Evolutionary conservation across 2,113 vertebrate genomes (phyloP).

Genomic region (Rhegmatorhina hoffmannsi): DNA sequence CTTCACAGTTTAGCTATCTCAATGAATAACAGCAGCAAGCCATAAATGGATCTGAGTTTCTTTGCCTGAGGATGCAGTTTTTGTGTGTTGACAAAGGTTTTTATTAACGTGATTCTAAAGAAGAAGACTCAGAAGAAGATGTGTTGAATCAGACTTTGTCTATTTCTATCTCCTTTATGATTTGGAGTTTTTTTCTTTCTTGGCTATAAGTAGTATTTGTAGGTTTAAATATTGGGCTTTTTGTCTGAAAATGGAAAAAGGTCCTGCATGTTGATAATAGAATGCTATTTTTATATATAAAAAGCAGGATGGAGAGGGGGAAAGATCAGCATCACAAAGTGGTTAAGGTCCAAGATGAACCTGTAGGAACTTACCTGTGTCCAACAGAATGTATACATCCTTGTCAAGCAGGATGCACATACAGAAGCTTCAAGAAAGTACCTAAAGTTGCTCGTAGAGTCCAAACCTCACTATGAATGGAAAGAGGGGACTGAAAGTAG

Average conservation of each 20-base stretch:
- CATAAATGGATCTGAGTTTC: background rate
- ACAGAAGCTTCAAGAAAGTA: background rate
- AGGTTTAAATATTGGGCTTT: background rate
- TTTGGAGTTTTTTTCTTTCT: background rate
- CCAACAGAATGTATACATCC: background rate
- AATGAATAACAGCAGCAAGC: background rate
- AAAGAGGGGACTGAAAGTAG: background rate
- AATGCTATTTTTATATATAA: background rate
- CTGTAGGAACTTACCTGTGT: background rate
- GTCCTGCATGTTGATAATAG: rapidly evolving
- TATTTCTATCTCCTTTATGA: background rate
- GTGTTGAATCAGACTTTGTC: background rate
- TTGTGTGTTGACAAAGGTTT: background rate
- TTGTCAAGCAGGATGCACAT: background rate
- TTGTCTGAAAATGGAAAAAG: background rate
- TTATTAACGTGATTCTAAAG: background rate
- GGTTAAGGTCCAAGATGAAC: background rate
- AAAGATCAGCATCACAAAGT: background rate
- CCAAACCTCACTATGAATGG: background rate
- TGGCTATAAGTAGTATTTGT: background rate
- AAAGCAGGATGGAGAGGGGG: background rate
- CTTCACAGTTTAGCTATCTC: background rate
- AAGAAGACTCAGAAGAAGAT: background rate
- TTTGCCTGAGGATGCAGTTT: background rate
- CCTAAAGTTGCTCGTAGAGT: background rate